Evolutionary conservation across 2,113 vertebrate species (phyloP).

Genomic region (Chascanopsetta lugubris): DNA sequence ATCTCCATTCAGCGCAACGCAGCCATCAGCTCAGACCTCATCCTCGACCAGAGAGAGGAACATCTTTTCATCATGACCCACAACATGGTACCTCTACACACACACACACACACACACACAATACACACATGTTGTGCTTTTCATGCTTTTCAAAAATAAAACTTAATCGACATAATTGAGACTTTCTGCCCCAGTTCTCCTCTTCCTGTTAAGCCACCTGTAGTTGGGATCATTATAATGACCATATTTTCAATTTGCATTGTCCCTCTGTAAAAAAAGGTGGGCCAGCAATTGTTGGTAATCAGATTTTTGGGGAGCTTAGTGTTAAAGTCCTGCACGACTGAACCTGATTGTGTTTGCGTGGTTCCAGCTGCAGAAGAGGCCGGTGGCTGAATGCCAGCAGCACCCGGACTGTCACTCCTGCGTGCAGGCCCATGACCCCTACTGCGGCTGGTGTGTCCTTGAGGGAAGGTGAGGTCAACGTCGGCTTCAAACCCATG

Average conservation of each 20-base stretch:
- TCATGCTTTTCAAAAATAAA: not conserved
- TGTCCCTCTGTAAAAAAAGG: conserved; percentile 48
- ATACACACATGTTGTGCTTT: not conserved
- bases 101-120: not conserved
- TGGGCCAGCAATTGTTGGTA: conserved; percentile 51
- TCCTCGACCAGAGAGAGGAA: conserved; percentile 88
- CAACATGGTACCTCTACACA: conserved; percentile 80
- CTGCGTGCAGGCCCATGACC: conserved; percentile 89
- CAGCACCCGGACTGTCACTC: conserved; percentile 87
- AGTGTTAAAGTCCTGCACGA: conserved; percentile 34
- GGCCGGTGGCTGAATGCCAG: conserved; percentile 92
- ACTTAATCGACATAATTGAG: conserved; percentile 1
- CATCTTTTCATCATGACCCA: conserved; percentile 94
- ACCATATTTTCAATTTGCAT: conserved; percentile 45
- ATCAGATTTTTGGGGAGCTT: conserved; percentile 56
- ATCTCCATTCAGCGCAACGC: conserved; percentile 84
- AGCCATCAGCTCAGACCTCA: conserved; percentile 88
- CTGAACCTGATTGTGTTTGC: conserved; percentile 46
- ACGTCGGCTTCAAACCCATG: not conserved
- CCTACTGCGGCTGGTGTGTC: conserved; percentile 98
- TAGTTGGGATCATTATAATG: conserved; percentile 48
- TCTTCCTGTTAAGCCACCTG: conserved; percentile 2
- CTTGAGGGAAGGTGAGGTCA: conserved; percentile 90
- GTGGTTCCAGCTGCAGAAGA: conserved; percentile 86
- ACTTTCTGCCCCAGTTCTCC: conserved; percentile 35